phyloP scores from a whole-genome alignment of 2,797 vertebrate species.

The Gadopsis bispinosus region DNA sequence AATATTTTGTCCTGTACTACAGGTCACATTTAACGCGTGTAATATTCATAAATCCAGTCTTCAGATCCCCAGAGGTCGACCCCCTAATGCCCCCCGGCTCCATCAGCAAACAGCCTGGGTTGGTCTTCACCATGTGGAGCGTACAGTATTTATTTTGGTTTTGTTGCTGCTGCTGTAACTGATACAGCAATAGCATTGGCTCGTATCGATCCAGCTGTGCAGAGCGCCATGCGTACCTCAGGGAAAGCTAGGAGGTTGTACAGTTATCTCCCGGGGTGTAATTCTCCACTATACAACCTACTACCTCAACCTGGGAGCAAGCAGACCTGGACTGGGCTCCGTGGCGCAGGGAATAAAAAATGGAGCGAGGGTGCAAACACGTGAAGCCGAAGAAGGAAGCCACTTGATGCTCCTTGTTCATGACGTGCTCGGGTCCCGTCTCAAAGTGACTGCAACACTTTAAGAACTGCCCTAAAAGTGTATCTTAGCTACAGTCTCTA shows the following conservation, averaged over 20 bases:
- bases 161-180: neutral
- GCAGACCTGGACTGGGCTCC: slow-evolving; percentile 64
- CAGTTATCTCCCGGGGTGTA: slow-evolving; percentile 96
- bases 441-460: slow-evolving; percentile 20
- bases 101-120: slow-evolving; percentile 41
- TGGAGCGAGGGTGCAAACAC: neutral
- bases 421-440: neutral
- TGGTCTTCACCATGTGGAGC: slow-evolving; percentile 14
- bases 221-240: slow-evolving; percentile 88
- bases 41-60: neutral
- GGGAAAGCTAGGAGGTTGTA: slow-evolving; percentile 99
- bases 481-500: slow-evolving; percentile 40
- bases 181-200: slow-evolving; percentile 19
- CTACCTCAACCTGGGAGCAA: slow-evolving; percentile 97
- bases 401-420: slow-evolving; percentile 1
- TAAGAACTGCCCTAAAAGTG: slow-evolving; percentile 18
- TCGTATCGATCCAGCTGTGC: slow-evolving; percentile 53
- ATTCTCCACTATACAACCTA: slow-evolving; percentile 99
- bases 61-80: neutral
- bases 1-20: neutral
- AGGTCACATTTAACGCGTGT: neutral
- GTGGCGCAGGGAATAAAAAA: neutral
- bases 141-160: neutral
- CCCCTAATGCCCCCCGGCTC: slow-evolving; percentile 2
- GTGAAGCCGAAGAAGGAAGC: neutral